Evolutionary conservation across 2,888 invertebrate genomes (phyloP).

Genomic region (Aleiodes testaceus): DNA sequence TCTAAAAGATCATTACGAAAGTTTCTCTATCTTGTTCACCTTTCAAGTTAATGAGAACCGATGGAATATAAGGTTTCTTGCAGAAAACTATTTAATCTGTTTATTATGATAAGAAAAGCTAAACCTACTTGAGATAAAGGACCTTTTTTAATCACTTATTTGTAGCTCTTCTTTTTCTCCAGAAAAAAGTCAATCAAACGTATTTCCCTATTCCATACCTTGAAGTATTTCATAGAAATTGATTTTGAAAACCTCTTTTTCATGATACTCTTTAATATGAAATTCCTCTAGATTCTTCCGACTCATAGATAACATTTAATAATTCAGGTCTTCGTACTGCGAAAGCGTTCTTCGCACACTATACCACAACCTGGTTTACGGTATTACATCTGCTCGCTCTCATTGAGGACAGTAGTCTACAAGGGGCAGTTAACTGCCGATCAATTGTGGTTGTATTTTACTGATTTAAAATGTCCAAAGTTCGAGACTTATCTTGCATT

Average conservation of each 20-base stretch:
- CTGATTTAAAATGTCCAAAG: conserved; percentile 82
- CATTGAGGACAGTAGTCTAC: conserved; percentile 92
- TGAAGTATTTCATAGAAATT: neutral
- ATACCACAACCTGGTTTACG: conserved; percentile 89
- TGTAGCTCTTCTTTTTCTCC: no score
- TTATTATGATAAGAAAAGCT: no score
- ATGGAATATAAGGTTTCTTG: no score
- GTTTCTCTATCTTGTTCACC: no score
- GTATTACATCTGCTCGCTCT: conserved; percentile 97
- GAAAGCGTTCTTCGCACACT: conserved; percentile 93
- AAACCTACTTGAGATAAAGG: no score
- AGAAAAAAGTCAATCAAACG: no score
- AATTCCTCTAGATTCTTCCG: conserved; percentile 1
- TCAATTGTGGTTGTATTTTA: conserved; percentile 89
- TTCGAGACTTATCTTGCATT: conserved; percentile 96
- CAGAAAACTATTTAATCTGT: no score
- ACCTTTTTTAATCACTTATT: no score
- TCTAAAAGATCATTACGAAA: no score
- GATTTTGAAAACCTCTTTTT: neutral
- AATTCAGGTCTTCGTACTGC: conserved; percentile 88
- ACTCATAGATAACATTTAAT: conserved; percentile 53
- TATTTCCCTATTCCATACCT: no score
- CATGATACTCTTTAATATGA: no score
- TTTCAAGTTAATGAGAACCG: no score
- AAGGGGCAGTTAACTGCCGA: conserved; percentile 98